Evolutionary conservation across 2,113 vertebrate genomes (phyloP).

Genomic region (Stercorarius parasiticus): DNA sequence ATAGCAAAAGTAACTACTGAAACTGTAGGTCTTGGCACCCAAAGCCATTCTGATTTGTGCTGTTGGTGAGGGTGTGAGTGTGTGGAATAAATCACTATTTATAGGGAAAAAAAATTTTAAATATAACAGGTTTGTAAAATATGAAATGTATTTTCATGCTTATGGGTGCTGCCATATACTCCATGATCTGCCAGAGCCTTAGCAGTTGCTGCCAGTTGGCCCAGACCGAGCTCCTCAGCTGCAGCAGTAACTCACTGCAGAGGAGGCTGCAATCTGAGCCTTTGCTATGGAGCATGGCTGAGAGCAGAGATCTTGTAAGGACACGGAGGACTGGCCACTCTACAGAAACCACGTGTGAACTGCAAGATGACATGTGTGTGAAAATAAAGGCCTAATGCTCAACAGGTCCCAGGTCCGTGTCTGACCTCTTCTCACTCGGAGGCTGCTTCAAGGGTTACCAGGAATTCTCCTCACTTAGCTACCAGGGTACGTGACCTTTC

Average conservation of each 20-base stretch:
- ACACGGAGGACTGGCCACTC: background rate
- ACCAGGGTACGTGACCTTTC: background rate
- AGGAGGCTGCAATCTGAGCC: background rate
- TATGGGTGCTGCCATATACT: fast-evolving
- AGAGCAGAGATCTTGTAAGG: background rate
- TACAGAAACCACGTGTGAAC: fast-evolving
- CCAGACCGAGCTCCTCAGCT: background rate
- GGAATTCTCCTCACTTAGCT: background rate
- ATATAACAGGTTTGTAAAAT: background rate
- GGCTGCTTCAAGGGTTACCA: background rate
- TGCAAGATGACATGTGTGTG: fast-evolving
- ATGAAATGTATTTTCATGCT: background rate
- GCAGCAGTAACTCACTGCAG: background rate
- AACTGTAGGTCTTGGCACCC: background rate
- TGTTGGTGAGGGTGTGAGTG: background rate
- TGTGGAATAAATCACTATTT: background rate
- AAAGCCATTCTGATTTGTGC: background rate
- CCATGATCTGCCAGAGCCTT: background rate
- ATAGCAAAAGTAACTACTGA: background rate
- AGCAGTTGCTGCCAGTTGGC: background rate
- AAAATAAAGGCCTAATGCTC: background rate
- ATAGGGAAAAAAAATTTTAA: background rate
- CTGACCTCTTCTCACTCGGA: background rate
- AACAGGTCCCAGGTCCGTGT: background rate
- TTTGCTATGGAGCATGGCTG: fast-evolving